Percentiles rank a stretch among this genome's conserved stretches.
These are phyloP conservation scores for Bambusicola thoracicus DNA, from an alignment of 2,113 vertebrate species.

Conservation along the genomic window DNA sequence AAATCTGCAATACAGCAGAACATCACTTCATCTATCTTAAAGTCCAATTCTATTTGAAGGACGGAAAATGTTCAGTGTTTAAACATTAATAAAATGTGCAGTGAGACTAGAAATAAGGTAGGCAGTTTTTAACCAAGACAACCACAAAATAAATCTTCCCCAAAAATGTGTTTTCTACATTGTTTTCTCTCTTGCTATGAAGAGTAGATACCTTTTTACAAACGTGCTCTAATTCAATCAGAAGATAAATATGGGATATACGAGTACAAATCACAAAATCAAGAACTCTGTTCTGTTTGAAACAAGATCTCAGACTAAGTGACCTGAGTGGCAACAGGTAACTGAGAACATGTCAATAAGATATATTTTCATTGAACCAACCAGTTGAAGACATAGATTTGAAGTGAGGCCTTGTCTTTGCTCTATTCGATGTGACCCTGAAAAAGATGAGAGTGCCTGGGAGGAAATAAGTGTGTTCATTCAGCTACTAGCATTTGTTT, in stretches of 20 bases:
- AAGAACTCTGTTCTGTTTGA: not conserved
- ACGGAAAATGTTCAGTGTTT: not conserved
- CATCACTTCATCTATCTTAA: not conserved
- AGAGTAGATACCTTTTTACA: not conserved
- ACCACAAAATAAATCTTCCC: not conserved
- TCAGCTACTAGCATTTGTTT: not conserved
- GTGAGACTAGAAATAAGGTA: not conserved
- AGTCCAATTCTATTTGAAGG: not conserved
- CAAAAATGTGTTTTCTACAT: not conserved
- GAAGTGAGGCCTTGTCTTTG: not conserved
- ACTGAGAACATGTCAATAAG: not conserved
- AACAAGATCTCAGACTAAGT: not conserved
- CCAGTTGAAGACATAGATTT: not conserved
- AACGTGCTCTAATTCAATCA: not conserved
- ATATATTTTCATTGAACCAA: not conserved
- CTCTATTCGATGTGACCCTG: not conserved
- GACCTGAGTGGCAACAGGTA: not conserved
- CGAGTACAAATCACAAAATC: not conserved
- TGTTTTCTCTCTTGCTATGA: not conserved
- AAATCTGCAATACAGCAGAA: not conserved
- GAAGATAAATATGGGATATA: not conserved
- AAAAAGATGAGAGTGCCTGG: not conserved
- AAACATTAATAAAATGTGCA: not conserved
- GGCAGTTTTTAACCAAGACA: not conserved
- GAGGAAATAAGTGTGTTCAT: not conserved